phyloP scores from a whole-genome alignment of 2,797 vertebrate genomes.

The Pterois miles region DNA sequence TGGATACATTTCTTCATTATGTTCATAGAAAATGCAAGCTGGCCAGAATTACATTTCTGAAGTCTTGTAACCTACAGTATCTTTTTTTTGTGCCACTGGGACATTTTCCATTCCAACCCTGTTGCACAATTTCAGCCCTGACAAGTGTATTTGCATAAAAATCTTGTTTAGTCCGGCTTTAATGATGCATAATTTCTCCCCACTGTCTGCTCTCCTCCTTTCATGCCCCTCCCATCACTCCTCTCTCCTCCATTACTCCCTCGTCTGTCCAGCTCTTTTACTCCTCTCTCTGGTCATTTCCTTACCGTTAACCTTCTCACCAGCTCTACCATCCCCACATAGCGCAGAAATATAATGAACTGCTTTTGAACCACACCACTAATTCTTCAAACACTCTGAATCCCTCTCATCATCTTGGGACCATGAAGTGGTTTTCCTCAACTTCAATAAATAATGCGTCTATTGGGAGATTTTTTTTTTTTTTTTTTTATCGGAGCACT shows the following conservation, averaged over 20 bases:
- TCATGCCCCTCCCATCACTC: neutral
- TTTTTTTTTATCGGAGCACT: slow-evolving; percentile 10
- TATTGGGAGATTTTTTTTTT: neutral
- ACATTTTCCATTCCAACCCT: neutral
- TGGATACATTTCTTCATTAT: neutral
- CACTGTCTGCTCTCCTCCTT: neutral
- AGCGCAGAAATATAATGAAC: neutral
- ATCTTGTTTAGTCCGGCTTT: slow-evolving; percentile 32
- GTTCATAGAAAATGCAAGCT: neutral
- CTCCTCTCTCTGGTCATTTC: slow-evolving; percentile 1
- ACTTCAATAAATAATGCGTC: slow-evolving; percentile 16
- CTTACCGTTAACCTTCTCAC: too few species aligned
- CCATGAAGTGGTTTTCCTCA: slow-evolving; percentile 24
- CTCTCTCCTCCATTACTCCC: neutral
- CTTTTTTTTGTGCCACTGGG: neutral
- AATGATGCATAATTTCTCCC: slow-evolving; percentile 45
- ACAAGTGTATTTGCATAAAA: slow-evolving; percentile 51
- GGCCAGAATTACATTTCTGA: neutral
- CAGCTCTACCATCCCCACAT: neutral
- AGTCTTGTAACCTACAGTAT: neutral
- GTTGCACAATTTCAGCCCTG: neutral
- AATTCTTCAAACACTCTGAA: neutral
- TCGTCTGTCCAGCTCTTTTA: neutral
- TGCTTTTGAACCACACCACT: neutral
- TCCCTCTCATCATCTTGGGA: slow-evolving; percentile 9